Conservation (phyloP, 2,797 vertebrate genomes). For the Falco rusticolus region DNA sequence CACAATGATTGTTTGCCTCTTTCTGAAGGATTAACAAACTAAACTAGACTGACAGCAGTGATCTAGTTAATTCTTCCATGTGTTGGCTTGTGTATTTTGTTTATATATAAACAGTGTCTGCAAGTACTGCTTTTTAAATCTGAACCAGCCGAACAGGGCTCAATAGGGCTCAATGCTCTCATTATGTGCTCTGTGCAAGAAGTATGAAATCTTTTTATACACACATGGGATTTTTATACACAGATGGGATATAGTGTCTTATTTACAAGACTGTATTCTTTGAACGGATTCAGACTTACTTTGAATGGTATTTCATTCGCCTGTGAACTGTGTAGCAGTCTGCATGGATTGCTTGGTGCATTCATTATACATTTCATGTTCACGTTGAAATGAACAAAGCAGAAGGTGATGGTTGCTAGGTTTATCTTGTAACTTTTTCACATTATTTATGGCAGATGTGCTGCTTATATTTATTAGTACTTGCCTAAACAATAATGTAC, state of each 20-base stretch:
- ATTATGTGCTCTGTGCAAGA: not conserved
- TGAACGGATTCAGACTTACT: not conserved
- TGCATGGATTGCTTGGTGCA: not conserved
- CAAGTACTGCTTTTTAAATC: not conserved
- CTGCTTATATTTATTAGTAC: not conserved
- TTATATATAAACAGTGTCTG: not conserved
- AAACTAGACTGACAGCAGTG: not conserved
- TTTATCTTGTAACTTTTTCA: not conserved
- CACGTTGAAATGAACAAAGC: not conserved
- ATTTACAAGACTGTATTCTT: not conserved
- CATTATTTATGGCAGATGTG: not conserved
- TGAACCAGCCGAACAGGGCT: not conserved
- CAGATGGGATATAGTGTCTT: not conserved
- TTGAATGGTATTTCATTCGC: not conserved
- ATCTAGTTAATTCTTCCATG: not conserved
- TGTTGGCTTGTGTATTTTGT: not conserved
- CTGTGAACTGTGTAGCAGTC: not conserved
- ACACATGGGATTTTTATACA: too few species aligned
- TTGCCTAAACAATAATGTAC: not conserved
- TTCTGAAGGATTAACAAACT: not conserved
- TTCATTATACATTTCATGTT: not conserved
- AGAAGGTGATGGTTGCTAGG: not conserved
- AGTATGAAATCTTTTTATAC: not conserved
- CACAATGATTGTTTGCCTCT: not conserved
- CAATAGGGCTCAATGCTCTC: not conserved